These are phyloP conservation scores for Carlito syrichta DNA, from an alignment of 2,113 vertebrate genomes.

Conservation along the genomic window DNA sequence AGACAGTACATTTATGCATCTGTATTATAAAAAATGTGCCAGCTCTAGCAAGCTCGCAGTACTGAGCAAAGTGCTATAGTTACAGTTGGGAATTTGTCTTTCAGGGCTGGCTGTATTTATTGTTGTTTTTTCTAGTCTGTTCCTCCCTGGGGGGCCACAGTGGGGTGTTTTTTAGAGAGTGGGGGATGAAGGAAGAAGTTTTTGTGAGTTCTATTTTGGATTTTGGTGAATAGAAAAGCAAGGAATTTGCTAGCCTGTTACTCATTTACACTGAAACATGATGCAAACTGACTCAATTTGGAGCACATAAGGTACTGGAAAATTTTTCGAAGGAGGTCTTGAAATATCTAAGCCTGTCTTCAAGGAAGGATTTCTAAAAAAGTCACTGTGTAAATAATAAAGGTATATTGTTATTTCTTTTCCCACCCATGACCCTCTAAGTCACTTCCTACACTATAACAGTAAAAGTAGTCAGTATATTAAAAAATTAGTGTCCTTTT, in stretches of 20 bases:
- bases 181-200: slow-evolving; percentile 36
- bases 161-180: slow-evolving; percentile 32
- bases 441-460: background rate
- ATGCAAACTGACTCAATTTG: slow-evolving; percentile 71
- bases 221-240: slow-evolving; percentile 64
- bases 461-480: background rate
- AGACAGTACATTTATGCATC: slow-evolving; percentile 54
- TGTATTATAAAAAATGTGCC: slow-evolving; percentile 67
- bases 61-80: slow-evolving; percentile 60
- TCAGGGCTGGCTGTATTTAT: slow-evolving; percentile 57
- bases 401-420: background rate
- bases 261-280: slow-evolving; percentile 56
- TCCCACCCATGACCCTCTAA: background rate
- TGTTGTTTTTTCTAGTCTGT: slow-evolving; percentile 35
- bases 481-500: background rate
- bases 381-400: background rate
- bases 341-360: slow-evolving; percentile 67
- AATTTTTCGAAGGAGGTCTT: slow-evolving; percentile 62
- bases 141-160: slow-evolving; percentile 44
- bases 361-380: slow-evolving; percentile 68
- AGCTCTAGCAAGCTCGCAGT: slow-evolving; percentile 58
- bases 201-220: slow-evolving; percentile 66
- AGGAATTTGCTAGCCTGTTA: slow-evolving; percentile 73
- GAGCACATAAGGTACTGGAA: slow-evolving; percentile 75
- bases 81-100: no score